Percentiles rank a stretch among this genome's conserved stretches.
Conservation (phyloP, 2,113 vertebrate species). For the Dipodomys stephensi region DNA sequence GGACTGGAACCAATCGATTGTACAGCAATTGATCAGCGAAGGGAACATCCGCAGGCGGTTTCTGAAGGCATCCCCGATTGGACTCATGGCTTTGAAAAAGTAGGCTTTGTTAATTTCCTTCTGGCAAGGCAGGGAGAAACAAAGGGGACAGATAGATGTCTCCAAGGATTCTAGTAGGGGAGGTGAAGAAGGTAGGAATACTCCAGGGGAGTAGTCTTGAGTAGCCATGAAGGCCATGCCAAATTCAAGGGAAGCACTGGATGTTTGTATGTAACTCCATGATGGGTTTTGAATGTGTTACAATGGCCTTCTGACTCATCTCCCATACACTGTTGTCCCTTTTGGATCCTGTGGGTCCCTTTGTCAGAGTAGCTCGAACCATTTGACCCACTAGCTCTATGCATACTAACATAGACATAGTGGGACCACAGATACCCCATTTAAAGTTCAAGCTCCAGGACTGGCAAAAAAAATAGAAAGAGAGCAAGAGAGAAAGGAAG, state of each 20-base stretch:
- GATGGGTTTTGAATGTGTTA: background rate
- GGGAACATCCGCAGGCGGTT: conserved; percentile 96
- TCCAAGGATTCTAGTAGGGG: background rate
- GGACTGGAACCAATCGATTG: conserved; percentile 96
- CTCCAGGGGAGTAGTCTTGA: background rate
- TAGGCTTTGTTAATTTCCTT: conserved; percentile 48
- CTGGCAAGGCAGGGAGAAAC: background rate
- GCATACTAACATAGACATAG: background rate
- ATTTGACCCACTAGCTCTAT: background rate
- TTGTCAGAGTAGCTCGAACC: background rate
- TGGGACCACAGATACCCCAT: background rate
- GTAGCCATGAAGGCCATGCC: background rate
- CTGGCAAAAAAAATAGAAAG: too few relatives aligned
- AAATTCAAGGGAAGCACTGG: background rate
- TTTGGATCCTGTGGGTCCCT: background rate
- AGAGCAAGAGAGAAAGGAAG: too few relatives aligned
- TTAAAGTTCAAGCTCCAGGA: too few relatives aligned
- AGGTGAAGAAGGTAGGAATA: background rate
- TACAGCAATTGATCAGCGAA: conserved; percentile 97
- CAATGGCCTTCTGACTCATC: background rate
- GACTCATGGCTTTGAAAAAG: conserved; percentile 92
- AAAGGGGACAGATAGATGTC: background rate
- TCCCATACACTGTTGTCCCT: background rate
- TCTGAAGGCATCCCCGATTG: conserved; percentile 95
- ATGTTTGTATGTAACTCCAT: background rate